Evolutionary conservation across 2,888 invertebrate species (phyloP).

Genomic region (Busseola fusca): DNA sequence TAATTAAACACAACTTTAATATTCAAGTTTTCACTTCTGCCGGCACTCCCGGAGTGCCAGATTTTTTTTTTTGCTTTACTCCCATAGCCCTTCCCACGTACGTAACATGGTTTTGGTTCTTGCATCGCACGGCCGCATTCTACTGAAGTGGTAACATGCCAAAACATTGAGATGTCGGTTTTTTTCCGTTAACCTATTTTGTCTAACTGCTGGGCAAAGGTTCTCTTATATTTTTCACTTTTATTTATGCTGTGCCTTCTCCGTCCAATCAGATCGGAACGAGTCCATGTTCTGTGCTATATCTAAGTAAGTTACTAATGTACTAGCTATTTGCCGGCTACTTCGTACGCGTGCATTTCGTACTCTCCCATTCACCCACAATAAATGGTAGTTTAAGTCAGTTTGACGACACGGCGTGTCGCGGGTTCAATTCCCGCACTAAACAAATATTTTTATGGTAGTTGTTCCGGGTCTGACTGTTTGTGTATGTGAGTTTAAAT

Average conservation of each 20-base stretch:
- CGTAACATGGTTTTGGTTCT: not conserved
- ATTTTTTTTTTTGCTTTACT: no score
- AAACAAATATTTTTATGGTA: no score
- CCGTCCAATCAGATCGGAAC: no score
- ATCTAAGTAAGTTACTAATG: not conserved
- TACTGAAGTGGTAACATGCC: not conserved
- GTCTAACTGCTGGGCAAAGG: not conserved
- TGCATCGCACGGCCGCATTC: not conserved
- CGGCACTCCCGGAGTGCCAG: no score
- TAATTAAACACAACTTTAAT: no score
- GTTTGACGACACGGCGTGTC: no score
- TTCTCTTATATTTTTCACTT: not conserved
- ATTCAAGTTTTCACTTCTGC: no score
- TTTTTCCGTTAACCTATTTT: not conserved
- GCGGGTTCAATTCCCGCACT: no score
- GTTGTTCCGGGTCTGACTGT: no score
- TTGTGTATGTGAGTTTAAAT: no score
- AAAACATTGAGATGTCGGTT: not conserved
- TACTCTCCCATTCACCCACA: not conserved
- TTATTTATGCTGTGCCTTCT: no score
- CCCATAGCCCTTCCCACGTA: not conserved
- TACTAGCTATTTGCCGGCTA: not conserved
- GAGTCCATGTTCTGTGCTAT: no score
- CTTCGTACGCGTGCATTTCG: not conserved
- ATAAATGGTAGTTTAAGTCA: not conserved